A percentile compares a stretch with the other conserved stretches of the same genome.
phyloP scores from a whole-genome alignment of 1,140 invertebrate genomes.

The Macrobrachium nipponense region DNA sequence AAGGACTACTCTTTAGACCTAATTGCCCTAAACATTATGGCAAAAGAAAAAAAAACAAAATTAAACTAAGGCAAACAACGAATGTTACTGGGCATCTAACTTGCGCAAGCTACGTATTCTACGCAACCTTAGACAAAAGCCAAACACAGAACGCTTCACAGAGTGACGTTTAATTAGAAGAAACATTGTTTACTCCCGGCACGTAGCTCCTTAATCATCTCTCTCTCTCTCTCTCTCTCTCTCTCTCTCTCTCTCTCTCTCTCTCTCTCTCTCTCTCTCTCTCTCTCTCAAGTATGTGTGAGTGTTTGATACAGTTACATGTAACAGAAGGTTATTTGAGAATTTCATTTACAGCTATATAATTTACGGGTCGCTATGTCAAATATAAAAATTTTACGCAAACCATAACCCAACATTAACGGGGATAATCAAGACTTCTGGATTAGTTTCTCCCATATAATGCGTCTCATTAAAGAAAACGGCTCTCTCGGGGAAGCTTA shows the following conservation, averaged over 20 bases:
- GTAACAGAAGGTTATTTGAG: no score
- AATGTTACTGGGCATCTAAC: no score
- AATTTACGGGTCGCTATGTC: no score
- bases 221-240: conserved; percentile 12
- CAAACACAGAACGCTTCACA: not conserved
- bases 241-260: conserved; percentile 35
- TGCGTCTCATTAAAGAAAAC: conserved; percentile 40
- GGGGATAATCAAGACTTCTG: conserved; percentile 22
- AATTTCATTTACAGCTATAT: no score
- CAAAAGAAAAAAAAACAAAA: no score
- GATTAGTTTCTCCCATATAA: not conserved
- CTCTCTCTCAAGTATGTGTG: not conserved
- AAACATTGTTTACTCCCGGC: conserved; percentile 27
- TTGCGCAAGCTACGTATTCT: no score
- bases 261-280: conserved; percentile 31
- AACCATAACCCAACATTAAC: not conserved
- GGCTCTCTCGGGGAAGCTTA: conserved; percentile 11
- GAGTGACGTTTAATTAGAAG: conserved; percentile 17
- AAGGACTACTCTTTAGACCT: no score
- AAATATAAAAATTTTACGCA: not conserved
- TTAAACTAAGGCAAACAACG: no score
- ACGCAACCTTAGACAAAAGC: no score
- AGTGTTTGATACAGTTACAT: no score
- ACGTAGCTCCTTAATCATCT: conserved; percentile 37
- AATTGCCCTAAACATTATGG: no score